These are phyloP conservation scores for Pandemis corylana DNA, from an alignment of 2,888 invertebrate species.

Conservation along the genomic window DNA sequence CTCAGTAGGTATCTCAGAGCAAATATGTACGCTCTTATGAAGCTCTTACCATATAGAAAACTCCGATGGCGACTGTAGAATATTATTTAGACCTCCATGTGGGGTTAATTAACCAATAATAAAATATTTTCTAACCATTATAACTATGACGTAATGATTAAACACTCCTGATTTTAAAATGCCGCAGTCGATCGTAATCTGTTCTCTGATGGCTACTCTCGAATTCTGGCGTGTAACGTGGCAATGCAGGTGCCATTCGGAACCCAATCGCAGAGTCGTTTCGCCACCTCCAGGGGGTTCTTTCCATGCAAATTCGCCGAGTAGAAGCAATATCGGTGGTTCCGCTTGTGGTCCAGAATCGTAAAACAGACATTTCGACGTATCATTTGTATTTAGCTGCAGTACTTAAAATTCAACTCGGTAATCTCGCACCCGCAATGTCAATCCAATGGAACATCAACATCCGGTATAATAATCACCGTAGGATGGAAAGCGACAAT, in stretches of 20 bases:
- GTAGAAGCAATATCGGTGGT: slow-evolving; percentile 37
- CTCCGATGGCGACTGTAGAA: background rate
- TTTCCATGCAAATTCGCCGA: slow-evolving; percentile 40
- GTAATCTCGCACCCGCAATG: background rate
- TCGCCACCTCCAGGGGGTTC: slow-evolving; percentile 39
- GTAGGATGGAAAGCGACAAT: slow-evolving; percentile 18
- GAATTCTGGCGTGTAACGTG: slow-evolving; percentile 20
- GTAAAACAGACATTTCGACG: slow-evolving; percentile 34
- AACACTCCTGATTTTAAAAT: slow-evolving; percentile 6
- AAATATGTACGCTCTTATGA: background rate
- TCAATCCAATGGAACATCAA: background rate
- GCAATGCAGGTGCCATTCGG: slow-evolving; percentile 23
- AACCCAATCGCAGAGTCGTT: slow-evolving; percentile 33
- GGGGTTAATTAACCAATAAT: background rate
- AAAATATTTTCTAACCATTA: background rate
- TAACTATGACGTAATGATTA: background rate
- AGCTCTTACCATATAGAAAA: background rate
- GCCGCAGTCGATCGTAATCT: slow-evolving; percentile 30
- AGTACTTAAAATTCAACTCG: slow-evolving; percentile 2
- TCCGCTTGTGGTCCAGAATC: slow-evolving; percentile 39
- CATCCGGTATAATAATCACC: background rate
- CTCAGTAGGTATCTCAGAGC: background rate
- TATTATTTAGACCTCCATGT: background rate
- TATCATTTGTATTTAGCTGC: slow-evolving; percentile 15
- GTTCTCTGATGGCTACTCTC: slow-evolving; percentile 29